These are phyloP conservation scores for Rhadina sibilatrix DNA, from an alignment of 2,113 vertebrate genomes.

Conservation along the genomic window DNA sequence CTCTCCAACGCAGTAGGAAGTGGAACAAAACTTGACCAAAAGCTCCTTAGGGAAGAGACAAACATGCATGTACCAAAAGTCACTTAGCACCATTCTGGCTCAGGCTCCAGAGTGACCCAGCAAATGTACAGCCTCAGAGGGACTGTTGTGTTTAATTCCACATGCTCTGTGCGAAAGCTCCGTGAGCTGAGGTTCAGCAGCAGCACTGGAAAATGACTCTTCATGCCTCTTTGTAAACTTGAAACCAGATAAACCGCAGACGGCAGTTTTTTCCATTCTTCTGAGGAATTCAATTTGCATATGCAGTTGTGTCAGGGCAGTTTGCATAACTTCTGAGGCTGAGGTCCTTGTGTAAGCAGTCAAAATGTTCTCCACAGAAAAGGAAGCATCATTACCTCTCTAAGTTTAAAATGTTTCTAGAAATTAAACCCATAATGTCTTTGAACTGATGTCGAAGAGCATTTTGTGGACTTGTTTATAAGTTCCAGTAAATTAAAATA, in stretches of 20 bases:
- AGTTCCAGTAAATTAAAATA: background rate
- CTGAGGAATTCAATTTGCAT: slow-evolving; percentile 68
- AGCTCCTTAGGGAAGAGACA: background rate
- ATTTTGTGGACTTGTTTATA: background rate
- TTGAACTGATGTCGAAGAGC: background rate
- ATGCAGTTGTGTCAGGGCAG: slow-evolving; percentile 21
- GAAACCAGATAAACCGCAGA: slow-evolving; percentile 74
- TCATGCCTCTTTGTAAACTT: slow-evolving; percentile 52
- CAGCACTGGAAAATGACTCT: slow-evolving; percentile 39
- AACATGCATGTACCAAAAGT: accelerated
- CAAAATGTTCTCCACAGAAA: background rate
- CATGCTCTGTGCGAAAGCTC: accelerated
- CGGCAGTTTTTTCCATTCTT: slow-evolving; percentile 76
- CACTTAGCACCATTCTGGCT: accelerated
- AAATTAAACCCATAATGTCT: background rate
- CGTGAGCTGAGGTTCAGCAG: background rate
- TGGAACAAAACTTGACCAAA: background rate
- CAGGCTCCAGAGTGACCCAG: accelerated
- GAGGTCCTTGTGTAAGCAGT: background rate
- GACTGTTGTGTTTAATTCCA: background rate
- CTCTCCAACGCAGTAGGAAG: accelerated
- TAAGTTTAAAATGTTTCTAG: background rate
- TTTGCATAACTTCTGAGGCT: slow-evolving; percentile 54
- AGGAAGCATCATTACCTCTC: background rate
- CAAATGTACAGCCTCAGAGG: background rate